Base-by-base conservation (phyloP, 2,797 vertebrate genomes). In the Tenualosa ilisha region DNA sequence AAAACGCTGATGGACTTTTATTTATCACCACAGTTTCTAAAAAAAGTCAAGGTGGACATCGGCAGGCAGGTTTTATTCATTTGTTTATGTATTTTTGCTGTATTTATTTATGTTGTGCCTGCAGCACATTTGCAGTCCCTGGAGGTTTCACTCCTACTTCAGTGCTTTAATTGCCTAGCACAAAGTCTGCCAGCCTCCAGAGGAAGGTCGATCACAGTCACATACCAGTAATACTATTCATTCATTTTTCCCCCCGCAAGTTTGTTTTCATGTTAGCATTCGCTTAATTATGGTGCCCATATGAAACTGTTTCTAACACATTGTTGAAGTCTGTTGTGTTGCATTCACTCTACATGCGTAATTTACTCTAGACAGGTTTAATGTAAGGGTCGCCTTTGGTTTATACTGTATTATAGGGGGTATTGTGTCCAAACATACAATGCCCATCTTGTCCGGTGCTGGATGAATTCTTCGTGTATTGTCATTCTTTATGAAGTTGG, bases 141-240 rank as follows among this genome's bases (percentile, higher is more conserved):
- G 89, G 90, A 92, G 92, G 93, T 93, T 93, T 93, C 92, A 91
- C 92, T 91, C 91, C 93, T 93, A 88, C 89, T 93, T 94, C 89
- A 93, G 92, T 93, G 92, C 86, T 90, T 92, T 94, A 93, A 93
- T 93, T 93, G 92, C 88, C 91, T 90, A 93, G 83, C 72, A 79
- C 46, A 15, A 51, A 24, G 43, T 51, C 46, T 79, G 15, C 1
- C 72, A 79, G 20, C 72, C 72, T 22, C 72, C 40, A 43, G 40
- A 79, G 40, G 43, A 46, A 46, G 72, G 72, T 79, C 46, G 72
- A 79, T 79, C 72, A 37, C 72, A 79, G 72, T 79, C 17, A 37
- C 72, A 46, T 79, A 79, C 72, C 72, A 79, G 40, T 79, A 79
- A 79, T 46, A 22, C 68, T 37, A 79, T 79, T 79, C 72, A 79